Percentiles rank a stretch among this genome's conserved stretches.
phyloP scores from a whole-genome alignment of 2,113 vertebrate species.

The Lethenteron camtschaticum region DNA sequence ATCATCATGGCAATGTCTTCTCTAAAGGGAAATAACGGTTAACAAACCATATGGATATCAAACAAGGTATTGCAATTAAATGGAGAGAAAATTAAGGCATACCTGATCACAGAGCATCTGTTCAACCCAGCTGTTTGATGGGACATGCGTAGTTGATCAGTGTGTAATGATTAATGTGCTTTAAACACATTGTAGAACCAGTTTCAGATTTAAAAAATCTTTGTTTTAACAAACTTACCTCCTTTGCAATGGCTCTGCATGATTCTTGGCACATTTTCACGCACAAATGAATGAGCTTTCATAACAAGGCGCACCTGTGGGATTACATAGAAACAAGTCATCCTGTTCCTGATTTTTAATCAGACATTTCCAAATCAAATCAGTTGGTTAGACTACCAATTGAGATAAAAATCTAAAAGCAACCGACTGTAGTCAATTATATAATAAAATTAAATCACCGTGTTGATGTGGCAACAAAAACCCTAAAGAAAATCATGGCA shows the following conservation, averaged over 20 bases:
- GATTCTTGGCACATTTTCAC: conserved; percentile 50
- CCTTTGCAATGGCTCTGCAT: background rate
- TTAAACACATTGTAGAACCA: no score
- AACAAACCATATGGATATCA: no score
- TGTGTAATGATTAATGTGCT: no score
- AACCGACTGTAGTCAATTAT: background rate
- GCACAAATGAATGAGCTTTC: conserved; percentile 66
- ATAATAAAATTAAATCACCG: background rate
- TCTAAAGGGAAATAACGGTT: no score
- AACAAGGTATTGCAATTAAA: no score
- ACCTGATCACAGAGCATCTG: no score
- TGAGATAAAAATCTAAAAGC: background rate
- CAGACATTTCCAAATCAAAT: background rate
- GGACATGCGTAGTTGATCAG: no score
- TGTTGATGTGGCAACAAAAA: background rate
- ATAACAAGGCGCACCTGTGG: conserved; percentile 62
- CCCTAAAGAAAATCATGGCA: background rate
- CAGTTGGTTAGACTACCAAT: background rate
- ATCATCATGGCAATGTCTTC: no score
- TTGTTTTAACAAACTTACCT: no score
- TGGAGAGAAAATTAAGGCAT: no score
- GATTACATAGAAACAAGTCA: background rate
- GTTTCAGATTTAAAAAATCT: no score
- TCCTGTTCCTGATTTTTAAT: background rate
- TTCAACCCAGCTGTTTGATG: no score